Evolutionary conservation across 2,888 invertebrate genomes (phyloP).

Genomic region (Pachycephus smyrnensis): DNA sequence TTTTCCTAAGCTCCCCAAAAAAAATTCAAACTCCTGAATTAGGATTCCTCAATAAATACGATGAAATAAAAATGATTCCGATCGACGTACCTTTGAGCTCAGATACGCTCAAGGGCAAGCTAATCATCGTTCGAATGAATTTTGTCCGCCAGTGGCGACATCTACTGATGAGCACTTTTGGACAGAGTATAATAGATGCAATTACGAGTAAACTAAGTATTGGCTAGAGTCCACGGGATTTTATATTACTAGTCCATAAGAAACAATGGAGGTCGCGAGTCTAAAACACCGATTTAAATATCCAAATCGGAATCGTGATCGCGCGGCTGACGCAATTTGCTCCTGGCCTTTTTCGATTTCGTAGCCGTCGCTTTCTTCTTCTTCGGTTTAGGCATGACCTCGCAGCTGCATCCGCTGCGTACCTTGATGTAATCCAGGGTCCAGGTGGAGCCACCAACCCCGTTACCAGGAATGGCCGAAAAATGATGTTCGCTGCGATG

Average conservation of each 20-base stretch:
- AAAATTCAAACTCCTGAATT: not conserved
- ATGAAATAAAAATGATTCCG: not conserved
- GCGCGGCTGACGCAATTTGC: slow-evolving; percentile 39
- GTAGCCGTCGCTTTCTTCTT: slow-evolving; percentile 61
- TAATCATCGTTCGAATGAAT: not conserved
- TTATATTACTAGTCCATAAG: not conserved
- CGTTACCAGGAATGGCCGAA: slow-evolving; percentile 69
- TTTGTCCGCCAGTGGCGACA: not conserved
- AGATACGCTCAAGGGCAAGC: not conserved
- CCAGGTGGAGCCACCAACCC: slow-evolving; percentile 69
- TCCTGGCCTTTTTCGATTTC: slow-evolving; percentile 53
- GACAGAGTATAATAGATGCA: not conserved
- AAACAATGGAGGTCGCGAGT: not conserved
- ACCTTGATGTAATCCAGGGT: slow-evolving; percentile 86
- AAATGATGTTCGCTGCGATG: slow-evolving; percentile 61
- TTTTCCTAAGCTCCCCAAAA: not conserved
- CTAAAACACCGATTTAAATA: slow-evolving; percentile 8
- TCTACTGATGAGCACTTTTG: not conserved
- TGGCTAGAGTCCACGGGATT: not conserved
- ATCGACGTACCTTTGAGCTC: not conserved
- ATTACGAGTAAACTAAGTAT: not conserved
- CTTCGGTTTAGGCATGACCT: slow-evolving; percentile 74
- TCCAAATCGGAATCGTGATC: slow-evolving; percentile 19
- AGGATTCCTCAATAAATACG: not conserved
- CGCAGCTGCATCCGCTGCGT: slow-evolving; percentile 87